Conservation (phyloP, 30 jellyfish, hydroid and myxozoan genomes). For the Hydractinia symbiolongicarpus region DNA sequence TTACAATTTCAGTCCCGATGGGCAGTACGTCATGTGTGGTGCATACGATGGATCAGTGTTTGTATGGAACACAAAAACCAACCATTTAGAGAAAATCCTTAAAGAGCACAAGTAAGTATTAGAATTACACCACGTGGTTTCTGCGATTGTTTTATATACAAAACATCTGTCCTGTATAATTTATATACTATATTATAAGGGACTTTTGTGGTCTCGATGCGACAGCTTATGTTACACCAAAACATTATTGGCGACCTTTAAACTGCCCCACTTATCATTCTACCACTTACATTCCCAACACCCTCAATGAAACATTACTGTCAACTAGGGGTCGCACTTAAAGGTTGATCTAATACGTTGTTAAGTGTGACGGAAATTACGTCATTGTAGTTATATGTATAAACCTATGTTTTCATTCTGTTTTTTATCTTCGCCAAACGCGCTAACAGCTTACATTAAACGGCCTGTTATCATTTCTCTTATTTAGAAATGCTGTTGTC, state of each 20-base stretch:
- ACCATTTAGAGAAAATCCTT: slow-evolving; percentile 65
- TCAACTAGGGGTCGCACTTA: too few species aligned
- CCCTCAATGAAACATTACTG: too few species aligned
- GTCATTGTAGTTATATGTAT: background rate
- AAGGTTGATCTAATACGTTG: too few species aligned
- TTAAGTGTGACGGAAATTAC: too few species aligned
- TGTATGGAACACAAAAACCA: slow-evolving; percentile 77
- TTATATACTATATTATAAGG: too few species aligned
- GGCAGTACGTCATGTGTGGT: slow-evolving; percentile 90
- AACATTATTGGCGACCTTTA: too few species aligned
- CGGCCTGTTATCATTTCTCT: background rate
- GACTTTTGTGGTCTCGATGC: too few species aligned
- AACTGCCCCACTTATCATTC: too few species aligned
- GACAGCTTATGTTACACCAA: too few species aligned
- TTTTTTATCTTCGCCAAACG: background rate
- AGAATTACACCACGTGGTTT: background rate
- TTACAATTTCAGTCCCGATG: slow-evolving; percentile 72
- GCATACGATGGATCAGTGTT: slow-evolving; percentile 85
- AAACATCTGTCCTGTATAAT: background rate
- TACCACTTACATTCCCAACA: too few species aligned
- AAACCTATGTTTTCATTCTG: background rate
- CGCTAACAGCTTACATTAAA: background rate
- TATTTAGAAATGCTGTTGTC: slow-evolving; percentile 63
- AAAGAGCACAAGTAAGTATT: slow-evolving; percentile 90
- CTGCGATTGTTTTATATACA: background rate